Conservation (phyloP, 1,140 invertebrate species). For the Oryctes rhinoceros region DNA sequence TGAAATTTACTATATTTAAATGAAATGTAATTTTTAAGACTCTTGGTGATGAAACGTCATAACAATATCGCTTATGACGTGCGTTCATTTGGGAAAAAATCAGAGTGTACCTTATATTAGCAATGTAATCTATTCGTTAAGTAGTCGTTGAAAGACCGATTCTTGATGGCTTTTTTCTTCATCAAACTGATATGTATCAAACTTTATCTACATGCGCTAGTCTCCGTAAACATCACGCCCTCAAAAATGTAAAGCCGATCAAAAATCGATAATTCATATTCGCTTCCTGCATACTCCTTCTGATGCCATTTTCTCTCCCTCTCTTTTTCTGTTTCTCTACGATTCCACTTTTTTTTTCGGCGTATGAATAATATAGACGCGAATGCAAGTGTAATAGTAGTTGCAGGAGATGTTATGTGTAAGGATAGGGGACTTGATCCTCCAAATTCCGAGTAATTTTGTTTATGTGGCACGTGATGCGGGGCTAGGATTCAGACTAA, state of each 20-base stretch:
- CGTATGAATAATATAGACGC: conserved; percentile 56
- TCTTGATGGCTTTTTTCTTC: too few relatives aligned
- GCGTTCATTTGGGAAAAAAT: too few relatives aligned
- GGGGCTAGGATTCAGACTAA: conserved; percentile 48
- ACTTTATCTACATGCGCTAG: too few relatives aligned
- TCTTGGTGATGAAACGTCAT: too few relatives aligned
- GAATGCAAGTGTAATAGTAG: conserved; percentile 57
- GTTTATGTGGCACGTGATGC: conserved; percentile 54
- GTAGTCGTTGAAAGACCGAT: too few relatives aligned
- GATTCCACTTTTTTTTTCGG: background rate
- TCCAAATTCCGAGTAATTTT: conserved; percentile 60
- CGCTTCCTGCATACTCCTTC: conserved; percentile 47
- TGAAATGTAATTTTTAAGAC: too few relatives aligned
- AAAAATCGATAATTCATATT: conserved; percentile 53
- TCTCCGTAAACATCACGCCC: background rate
- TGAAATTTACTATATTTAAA: too few relatives aligned
- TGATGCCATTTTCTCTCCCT: too few relatives aligned
- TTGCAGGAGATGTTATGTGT: conserved; percentile 51
- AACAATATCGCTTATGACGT: too few relatives aligned
- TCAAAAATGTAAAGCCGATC: background rate
- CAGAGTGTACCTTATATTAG: too few relatives aligned
- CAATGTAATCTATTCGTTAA: too few relatives aligned
- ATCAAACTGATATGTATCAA: too few relatives aligned
- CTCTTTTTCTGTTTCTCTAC: background rate
- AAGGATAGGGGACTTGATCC: conserved; percentile 55